Evolutionary conservation across 2,113 vertebrate species (phyloP).

Genomic region (Castor canadensis): DNA sequence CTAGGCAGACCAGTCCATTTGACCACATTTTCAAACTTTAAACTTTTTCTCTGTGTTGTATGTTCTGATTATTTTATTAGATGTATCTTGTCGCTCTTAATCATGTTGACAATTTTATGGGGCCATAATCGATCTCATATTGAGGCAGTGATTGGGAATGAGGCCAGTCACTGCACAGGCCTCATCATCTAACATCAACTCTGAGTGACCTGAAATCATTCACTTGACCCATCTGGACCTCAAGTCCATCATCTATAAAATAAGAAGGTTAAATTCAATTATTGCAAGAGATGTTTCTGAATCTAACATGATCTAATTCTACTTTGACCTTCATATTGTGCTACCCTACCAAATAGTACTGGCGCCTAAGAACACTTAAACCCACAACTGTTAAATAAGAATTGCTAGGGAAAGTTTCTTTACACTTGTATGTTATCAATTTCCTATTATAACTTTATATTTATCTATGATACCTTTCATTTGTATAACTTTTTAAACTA

Average conservation of each 20-base stretch:
- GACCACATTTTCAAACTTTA: neutral
- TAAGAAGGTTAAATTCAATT: neutral
- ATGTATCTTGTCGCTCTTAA: slow-evolving; percentile 28
- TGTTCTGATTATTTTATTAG: neutral
- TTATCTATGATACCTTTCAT: neutral
- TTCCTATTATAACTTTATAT: neutral
- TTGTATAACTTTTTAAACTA: neutral
- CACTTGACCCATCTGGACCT: neutral
- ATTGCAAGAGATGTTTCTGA: neutral
- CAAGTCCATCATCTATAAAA: neutral
- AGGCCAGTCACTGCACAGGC: neutral
- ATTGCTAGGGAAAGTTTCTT: neutral
- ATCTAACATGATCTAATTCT: neutral
- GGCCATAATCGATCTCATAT: neutral
- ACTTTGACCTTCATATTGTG: neutral
- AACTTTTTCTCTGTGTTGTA: neutral
- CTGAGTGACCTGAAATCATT: neutral
- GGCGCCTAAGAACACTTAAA: neutral
- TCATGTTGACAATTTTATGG: neutral
- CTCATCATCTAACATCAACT: slow-evolving; percentile 10
- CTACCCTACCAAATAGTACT: neutral
- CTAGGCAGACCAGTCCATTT: too few species aligned
- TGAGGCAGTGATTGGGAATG: neutral
- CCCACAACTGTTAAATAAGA: neutral
- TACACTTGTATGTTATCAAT: neutral